A percentile compares a stretch with the other conserved stretches of the same genome.
Conservation (phyloP, 2,888 invertebrate species). For the Linnaemya tessellans region DNA sequence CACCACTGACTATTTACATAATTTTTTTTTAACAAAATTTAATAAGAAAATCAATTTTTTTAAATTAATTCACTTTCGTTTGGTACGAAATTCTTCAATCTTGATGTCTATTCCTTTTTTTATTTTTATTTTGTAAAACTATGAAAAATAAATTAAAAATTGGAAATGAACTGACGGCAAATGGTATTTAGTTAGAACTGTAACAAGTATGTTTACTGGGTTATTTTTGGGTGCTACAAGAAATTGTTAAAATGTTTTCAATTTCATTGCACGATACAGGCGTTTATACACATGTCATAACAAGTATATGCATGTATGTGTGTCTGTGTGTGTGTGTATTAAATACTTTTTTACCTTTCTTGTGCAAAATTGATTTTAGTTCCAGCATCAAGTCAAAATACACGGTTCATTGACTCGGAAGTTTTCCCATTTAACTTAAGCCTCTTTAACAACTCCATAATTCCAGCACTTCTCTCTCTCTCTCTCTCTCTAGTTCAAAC, state of each 20-base stretch:
- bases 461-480: neutral
- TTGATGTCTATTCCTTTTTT: too few relatives aligned
- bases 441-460: slow-evolving; percentile 80
- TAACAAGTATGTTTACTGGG: neutral
- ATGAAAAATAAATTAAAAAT: too few relatives aligned
- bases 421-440: slow-evolving; percentile 83
- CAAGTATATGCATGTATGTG: too few relatives aligned
- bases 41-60: too few relatives aligned
- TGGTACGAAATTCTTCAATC: too few relatives aligned
- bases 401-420: slow-evolving; percentile 83
- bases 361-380: slow-evolving; percentile 61
- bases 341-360: slow-evolving; percentile 51
- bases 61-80: too few relatives aligned
- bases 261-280: slow-evolving; percentile 24
- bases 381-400: slow-evolving; percentile 73
- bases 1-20: too few relatives aligned
- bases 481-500: too few relatives aligned
- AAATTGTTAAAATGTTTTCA: slow-evolving; percentile 4
- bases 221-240: neutral
- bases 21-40: too few relatives aligned
- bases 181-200: neutral
- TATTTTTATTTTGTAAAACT: too few relatives aligned
- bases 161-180: too few relatives aligned
- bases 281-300: neutral
- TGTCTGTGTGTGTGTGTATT: neutral